Evolutionary conservation across 2,113 vertebrate genomes (phyloP).

Genomic region (Menura novaehollandiae): DNA sequence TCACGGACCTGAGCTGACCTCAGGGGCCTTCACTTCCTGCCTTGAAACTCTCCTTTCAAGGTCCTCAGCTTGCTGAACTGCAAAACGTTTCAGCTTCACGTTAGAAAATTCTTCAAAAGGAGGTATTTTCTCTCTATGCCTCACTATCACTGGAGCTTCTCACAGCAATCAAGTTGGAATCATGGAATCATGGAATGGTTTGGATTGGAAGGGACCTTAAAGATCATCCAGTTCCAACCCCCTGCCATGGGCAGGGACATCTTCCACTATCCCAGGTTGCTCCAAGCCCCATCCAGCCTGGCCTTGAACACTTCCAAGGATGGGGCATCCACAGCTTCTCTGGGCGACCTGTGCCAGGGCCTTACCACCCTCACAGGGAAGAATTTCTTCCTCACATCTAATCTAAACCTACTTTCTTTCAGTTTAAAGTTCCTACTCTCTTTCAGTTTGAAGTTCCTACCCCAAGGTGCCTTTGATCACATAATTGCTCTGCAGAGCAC

Average conservation of each 20-base stretch:
- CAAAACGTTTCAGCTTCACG: background rate
- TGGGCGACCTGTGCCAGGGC: background rate
- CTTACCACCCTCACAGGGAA: background rate
- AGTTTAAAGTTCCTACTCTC: background rate
- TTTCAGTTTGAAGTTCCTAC: background rate
- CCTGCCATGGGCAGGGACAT: background rate
- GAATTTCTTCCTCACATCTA: background rate
- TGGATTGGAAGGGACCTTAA: background rate
- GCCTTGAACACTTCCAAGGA: background rate
- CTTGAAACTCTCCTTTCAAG: background rate
- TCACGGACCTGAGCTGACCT: background rate
- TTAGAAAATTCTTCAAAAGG: background rate
- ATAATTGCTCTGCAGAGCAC: background rate
- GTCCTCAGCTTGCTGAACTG: background rate
- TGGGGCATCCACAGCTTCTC: background rate
- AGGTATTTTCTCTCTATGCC: background rate
- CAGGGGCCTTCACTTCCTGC: background rate
- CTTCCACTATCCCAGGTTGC: background rate
- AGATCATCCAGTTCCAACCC: background rate
- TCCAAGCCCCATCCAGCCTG: accelerated
- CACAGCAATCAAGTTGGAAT: background rate
- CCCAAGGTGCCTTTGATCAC: background rate
- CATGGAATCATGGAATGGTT: background rate
- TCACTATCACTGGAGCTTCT: background rate
- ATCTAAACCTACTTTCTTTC: background rate